A percentile compares a stretch with the other conserved stretches of the same genome.
Evolutionary conservation across 2,888 invertebrate species (phyloP).

Genomic region (Monoplex corrugatus): DNA sequence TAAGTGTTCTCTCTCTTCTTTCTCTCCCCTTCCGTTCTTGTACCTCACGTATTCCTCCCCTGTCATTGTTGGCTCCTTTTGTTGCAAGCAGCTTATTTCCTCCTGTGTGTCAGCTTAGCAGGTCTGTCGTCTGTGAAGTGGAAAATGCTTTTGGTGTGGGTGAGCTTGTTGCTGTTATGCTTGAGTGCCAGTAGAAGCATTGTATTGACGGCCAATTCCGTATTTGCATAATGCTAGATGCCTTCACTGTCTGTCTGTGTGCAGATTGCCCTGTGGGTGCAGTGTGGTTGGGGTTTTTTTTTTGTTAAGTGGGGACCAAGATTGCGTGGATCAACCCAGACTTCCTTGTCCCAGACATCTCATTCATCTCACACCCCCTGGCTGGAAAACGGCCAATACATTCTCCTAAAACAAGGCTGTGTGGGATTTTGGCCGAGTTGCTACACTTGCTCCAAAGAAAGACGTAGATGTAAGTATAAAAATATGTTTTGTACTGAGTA

Average conservation of each 20-base stretch:
- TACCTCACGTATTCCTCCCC: background rate
- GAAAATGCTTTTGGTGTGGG: background rate
- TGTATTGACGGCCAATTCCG: background rate
- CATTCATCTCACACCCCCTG: no score
- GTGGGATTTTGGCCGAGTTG: no score
- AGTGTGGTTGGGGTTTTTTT: no score
- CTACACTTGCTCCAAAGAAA: no score
- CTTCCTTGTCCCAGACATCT: no score
- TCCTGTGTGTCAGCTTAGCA: background rate
- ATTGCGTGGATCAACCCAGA: no score
- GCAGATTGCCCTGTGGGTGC: background rate
- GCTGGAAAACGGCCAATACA: no score
- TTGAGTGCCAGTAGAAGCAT: background rate
- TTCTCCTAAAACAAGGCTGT: no score
- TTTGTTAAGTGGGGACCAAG: no score
- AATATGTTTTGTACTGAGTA: no score
- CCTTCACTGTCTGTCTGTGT: background rate
- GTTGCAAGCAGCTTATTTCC: background rate
- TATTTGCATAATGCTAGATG: conserved; percentile 4
- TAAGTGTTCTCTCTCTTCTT: no score
- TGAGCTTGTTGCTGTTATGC: background rate
- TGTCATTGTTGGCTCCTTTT: background rate
- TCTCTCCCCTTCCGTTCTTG: background rate
- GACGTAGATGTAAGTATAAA: no score
- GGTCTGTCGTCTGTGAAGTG: background rate